Evolutionary conservation across 1,140 invertebrate genomes (phyloP).

Genomic region (Aphis craccivora): DNA sequence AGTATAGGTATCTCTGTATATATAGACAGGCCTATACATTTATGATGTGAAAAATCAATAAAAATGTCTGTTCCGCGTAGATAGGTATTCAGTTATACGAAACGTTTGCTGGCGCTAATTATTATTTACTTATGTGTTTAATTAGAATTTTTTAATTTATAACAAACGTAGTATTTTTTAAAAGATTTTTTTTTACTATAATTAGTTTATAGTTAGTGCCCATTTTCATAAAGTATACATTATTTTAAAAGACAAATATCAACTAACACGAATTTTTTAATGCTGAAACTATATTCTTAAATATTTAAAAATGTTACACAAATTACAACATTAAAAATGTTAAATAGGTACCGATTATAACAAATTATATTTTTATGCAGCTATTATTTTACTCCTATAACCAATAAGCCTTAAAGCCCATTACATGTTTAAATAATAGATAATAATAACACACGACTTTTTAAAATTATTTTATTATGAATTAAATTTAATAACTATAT

Average conservation of each 20-base stretch:
- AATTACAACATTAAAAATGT: background rate
- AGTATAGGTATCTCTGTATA: background rate
- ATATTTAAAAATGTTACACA: background rate
- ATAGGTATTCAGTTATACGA: background rate
- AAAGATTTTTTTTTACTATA: background rate
- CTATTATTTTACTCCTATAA: background rate
- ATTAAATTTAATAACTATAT: background rate
- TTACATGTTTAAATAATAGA: background rate
- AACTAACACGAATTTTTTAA: background rate
- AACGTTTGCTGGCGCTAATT: background rate
- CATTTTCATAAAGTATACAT: background rate
- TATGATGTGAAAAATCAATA: constrained; percentile 22
- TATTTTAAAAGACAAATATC: background rate
- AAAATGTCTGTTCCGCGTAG: background rate
- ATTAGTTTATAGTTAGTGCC: background rate
- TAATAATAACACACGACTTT: background rate
- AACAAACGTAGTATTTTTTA: background rate
- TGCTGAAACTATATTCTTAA: background rate
- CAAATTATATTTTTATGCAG: background rate
- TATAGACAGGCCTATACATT: background rate
- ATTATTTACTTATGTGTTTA: background rate
- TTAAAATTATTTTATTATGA: background rate
- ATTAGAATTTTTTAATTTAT: background rate
- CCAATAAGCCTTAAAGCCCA: background rate
- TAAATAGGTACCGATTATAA: background rate